Conservation (phyloP, 1,140 invertebrate genomes). For the Drosophila saltans region DNA sequence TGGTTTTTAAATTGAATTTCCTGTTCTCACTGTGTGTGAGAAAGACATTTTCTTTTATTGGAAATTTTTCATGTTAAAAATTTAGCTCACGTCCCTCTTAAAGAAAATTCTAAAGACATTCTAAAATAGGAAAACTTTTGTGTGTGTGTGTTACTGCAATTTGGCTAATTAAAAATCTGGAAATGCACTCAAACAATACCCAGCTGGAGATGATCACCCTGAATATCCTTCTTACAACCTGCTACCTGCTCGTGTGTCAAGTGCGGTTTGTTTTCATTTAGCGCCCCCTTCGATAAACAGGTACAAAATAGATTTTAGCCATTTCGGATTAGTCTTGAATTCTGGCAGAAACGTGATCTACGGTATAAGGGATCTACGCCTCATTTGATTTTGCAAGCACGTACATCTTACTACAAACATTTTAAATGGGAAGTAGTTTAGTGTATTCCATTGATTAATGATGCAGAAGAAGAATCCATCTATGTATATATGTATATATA, state of each 20-base stretch:
- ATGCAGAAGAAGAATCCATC: too few species aligned
- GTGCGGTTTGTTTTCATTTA: slow-evolving; percentile 19
- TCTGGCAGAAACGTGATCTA: slow-evolving; percentile 13
- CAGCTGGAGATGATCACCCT: slow-evolving; percentile 1
- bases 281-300: slow-evolving; percentile 6
- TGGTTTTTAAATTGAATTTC: slow-evolving; percentile 10
- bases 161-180: slow-evolving; percentile 23
- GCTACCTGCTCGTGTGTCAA: slow-evolving; percentile 20
- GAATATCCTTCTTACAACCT: not conserved
- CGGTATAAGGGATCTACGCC: slow-evolving; percentile 11
- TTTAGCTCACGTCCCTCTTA: not conserved
- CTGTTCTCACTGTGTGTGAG: not conserved
- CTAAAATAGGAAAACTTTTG: not conserved
- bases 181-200: slow-evolving; percentile 14
- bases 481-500: not conserved
- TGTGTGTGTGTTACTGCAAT: slow-evolving; percentile 6
- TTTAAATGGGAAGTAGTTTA: slow-evolving; percentile 15
- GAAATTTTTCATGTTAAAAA: not conserved
- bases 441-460: slow-evolving; percentile 17
- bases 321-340: not conserved
- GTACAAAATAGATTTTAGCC: slow-evolving; percentile 1
- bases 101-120: not conserved
- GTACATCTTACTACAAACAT: slow-evolving; percentile 11
- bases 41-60: slow-evolving; percentile 5
- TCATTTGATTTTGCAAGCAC: slow-evolving; percentile 24